Evolutionary conservation across 2,113 vertebrate genomes (phyloP), one percentile per base, ranked within the genome.

Genomic region (Heloderma charlesbogerti): DNA sequence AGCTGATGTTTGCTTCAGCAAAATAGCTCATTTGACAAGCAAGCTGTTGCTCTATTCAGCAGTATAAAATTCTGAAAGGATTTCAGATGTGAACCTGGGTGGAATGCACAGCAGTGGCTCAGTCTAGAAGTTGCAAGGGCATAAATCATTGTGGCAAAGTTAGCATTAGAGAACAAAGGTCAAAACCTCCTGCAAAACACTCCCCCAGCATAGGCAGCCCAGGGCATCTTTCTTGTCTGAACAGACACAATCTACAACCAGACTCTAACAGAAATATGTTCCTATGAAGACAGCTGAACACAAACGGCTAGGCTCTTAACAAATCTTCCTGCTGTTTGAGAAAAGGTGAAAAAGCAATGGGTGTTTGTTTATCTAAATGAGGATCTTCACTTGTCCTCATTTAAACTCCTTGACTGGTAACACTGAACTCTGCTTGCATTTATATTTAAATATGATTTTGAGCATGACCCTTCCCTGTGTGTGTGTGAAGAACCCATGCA

Each of bases 201-300:
- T 9, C n/a, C n/a, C n/a, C n/a, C n/a, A 45, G 51, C 95, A 94
- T 92, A 92, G 88, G 92, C 84, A 91, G 91, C 88, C 94, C 93
- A 95, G 37, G 43, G 71, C 31, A 89, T 93, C 89, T 94, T 93
- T 94, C 93, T 94, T 87, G 92, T 89, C 48, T 94, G 93, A 95
- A 95, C 92, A 95, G 95, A 92, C 92, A 92, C 93, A 95, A 90
- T 95, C 94, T 96, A 94, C 91, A 95, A 88, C 81, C 79, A 29
- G 20, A 72, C 91, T 95, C 83, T 87, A 75, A 6, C 83, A 77
- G 90, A 93, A 95, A 90, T 74, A 84, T 29, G 85, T 75, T 92
- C 66, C 88, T 88, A 90, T 93, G 92, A 91, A 94, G 94, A 93
- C 90, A 86, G 74, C 87, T 88, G 91, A 92, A 48, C 67, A 87